Evolutionary conservation across 2,888 invertebrate species (phyloP), one percentile per base, ranked within the genome.

Genomic region (Hirtodrosophila alboralis): DNA sequence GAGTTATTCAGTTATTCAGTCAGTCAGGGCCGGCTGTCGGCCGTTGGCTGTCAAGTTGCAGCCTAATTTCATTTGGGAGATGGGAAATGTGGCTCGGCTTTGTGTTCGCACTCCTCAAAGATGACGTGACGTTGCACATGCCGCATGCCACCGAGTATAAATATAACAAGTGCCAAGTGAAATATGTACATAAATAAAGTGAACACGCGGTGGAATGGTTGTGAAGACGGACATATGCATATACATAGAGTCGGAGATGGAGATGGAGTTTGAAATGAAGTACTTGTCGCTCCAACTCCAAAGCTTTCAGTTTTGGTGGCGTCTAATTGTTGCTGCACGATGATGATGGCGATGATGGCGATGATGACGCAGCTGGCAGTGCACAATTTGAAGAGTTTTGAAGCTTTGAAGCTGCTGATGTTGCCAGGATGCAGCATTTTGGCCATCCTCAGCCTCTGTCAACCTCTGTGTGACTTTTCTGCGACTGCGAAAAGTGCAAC

Each of bases 121-220:
- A 57, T 80, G 70, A 76, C 70, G 84, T 84, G 77, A 70, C 62
- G 74, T 73, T 64, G 49, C 48, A 40, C 51, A 75, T 57, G 76
- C 44, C 48, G 52, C 70, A 72, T 68, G 59, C 69, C 60, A 57
- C 36, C 43, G 53, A 59, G 77, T 84, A 81, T 84, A 84, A 84
- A 78, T 78, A 78, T 84, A 78, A 84, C 85, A 84, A 84, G 79
- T 79, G 85, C 79, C 85, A 81, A 84, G 47, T 75, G 79, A 84
- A 79, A 75, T 79, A 66, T 83, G 86, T 79, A 71, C 81, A 85
- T 79, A 85, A 66, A 81, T 79, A 85, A 81, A 65, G 59, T 47
- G 44, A 31, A 57, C 49, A 47, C 57, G 45, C 51, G 33, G 40
- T 18, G 33, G 4, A 60, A 37, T 33, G 26, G 37, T 38, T 48